A percentile compares a stretch with the other conserved stretches of the same genome.
Conservation (phyloP, 2,797 vertebrate genomes). For the Melanotaenia maccullochi region DNA sequence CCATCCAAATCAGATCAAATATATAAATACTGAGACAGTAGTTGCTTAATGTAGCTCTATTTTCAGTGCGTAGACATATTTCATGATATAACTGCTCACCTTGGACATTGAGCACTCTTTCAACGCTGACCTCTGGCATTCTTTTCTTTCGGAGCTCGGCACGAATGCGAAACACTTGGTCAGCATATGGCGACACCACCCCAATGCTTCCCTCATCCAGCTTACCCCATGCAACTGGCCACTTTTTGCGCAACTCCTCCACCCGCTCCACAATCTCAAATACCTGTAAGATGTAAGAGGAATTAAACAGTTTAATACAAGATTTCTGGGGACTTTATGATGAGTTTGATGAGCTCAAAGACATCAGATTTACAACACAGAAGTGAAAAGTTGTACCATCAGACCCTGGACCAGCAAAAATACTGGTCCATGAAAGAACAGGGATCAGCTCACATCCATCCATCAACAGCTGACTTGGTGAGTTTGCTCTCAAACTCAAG, state of each 20-base stretch:
- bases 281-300: conserved; percentile 80
- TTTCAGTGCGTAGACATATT: background rate
- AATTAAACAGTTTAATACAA: background rate
- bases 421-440: too few species aligned
- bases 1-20: too few species aligned
- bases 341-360: background rate
- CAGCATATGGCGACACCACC: conserved; percentile 96
- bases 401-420: background rate
- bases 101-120: conserved; percentile 98
- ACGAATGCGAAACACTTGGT: conserved; percentile 97
- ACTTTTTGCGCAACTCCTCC: conserved; percentile 96
- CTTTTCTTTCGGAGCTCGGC: conserved; percentile 97
- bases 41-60: background rate
- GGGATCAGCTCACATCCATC: too few species aligned
- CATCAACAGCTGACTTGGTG: background rate
- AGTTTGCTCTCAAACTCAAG: background rate
- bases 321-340: background rate
- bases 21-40: background rate
- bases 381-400: background rate
- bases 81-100: conserved; percentile 81
- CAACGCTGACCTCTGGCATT: conserved; percentile 96
- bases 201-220: conserved; percentile 97
- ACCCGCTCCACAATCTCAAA: conserved; percentile 99
- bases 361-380: background rate
- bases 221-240: conserved; percentile 98